Conservation (phyloP, 1,140 invertebrate genomes). For the Drosophila seguyi region DNA sequence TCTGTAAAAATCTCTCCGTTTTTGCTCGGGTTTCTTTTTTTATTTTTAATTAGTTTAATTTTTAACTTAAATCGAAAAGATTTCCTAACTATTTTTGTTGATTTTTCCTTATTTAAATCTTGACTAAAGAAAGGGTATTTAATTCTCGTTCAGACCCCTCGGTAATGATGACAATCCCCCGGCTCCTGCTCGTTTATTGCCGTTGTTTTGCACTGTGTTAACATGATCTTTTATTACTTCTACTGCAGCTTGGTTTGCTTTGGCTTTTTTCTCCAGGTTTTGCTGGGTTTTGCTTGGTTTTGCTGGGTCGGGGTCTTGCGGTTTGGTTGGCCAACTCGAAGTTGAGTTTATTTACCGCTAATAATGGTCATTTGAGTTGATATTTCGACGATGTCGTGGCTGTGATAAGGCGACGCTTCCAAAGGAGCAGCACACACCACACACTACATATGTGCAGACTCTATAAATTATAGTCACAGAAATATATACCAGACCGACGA, state of each 20-base stretch:
- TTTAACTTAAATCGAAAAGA: not conserved
- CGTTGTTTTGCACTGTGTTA: constrained; percentile 66
- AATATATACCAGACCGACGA: constrained; percentile 24
- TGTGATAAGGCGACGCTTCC: constrained; percentile 55
- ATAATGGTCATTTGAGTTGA: constrained; percentile 82
- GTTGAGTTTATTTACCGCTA: constrained; percentile 81
- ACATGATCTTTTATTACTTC: constrained; percentile 81
- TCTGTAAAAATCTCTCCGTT: too few species aligned
- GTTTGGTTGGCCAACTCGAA: constrained; percentile 41
- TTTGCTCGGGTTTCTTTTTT: too few species aligned
- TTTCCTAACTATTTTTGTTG: not conserved
- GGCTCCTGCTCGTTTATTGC: constrained; percentile 32
- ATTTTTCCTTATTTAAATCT: not conserved
- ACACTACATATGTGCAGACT: not conserved
- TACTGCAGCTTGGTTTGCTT: constrained; percentile 37
- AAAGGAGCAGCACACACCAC: constrained; percentile 15
- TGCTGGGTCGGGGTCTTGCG: constrained; percentile 28
- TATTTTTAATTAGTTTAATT: not conserved
- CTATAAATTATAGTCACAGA: constrained; percentile 1
- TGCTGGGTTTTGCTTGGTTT: constrained; percentile 7
- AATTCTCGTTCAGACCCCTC: too few species aligned
- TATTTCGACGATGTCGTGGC: constrained; percentile 73
- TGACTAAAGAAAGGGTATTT: not conserved
- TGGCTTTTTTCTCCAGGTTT: constrained; percentile 13
- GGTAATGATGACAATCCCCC: constrained; percentile 13